Percentiles rank a stretch among this genome's conserved stretches.
phyloP scores from a whole-genome alignment of 1,140 invertebrate species.

The Trypoxylus dichotomus region DNA sequence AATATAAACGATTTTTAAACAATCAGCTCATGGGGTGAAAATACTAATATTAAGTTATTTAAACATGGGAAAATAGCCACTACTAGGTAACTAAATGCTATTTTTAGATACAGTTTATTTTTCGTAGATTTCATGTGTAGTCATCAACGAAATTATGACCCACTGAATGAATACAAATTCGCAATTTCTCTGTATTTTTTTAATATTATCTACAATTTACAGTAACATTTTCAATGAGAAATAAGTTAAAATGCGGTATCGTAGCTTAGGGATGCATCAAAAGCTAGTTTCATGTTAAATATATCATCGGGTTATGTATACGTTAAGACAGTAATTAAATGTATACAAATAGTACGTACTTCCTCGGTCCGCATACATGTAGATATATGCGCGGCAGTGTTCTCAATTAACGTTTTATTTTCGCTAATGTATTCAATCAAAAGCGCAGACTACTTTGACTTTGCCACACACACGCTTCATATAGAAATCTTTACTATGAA shows the following conservation, averaged over 20 bases:
- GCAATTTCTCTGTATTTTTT: not conserved
- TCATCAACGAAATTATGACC: not conserved
- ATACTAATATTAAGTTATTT: not conserved
- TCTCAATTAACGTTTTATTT: not conserved
- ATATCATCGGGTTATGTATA: not conserved
- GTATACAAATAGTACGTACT: not conserved
- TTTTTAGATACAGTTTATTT: not conserved
- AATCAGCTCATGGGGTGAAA: not conserved
- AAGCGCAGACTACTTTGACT: not conserved
- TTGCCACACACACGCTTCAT: not conserved
- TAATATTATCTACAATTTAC: not conserved
- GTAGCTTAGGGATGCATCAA: not conserved
- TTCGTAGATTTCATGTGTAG: not conserved
- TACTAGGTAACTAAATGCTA: not conserved
- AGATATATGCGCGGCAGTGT: not conserved
- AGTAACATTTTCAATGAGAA: not conserved
- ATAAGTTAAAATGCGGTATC: not conserved
- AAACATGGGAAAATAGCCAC: not conserved
- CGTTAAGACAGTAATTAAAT: not conserved
- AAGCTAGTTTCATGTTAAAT: slow-evolving; percentile 1
- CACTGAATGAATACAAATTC: not conserved
- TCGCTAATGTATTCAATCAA: not conserved
- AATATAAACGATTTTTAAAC: too few relatives aligned
- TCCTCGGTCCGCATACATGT: not conserved
- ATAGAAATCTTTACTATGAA: not conserved